Base-by-base conservation (phyloP, 2,797 vertebrate species). In the Fistularia commersonii region DNA sequence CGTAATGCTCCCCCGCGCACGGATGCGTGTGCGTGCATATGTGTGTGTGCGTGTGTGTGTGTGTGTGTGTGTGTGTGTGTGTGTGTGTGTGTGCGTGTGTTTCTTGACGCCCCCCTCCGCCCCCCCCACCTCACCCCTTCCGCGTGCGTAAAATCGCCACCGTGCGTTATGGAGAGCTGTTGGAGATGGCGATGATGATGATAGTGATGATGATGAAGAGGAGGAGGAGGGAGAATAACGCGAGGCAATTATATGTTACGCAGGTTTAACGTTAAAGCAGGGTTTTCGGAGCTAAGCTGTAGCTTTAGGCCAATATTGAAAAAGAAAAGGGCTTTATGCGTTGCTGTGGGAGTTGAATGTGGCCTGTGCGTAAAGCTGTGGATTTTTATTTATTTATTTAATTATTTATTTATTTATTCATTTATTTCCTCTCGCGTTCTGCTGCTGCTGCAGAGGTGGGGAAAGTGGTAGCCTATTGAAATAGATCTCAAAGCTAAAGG, bases 291-390 rank as follows among this genome's bases (percentile, higher is more conserved):
- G 69, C 34, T 80, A 81, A 85, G 81, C 82, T 78, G 32, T 75
- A 75, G 85, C 84, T 85, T 72, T 79, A 74, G 82, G 79, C 76
- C 71, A 84, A 82, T 86, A 83, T 85, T 82, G 77, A 81, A 78
- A 83, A 80, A 81, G 68, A 81, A 81, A 69, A 61, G 72, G 74
- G 74, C 68, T 84, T 82, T 80, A 72, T 79, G 73, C 59, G 49
- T 67, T 64, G 55, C 69, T 79, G 69, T 78, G 78, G 75, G 74
- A 77, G 77, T 65, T 76, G 77, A 64, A 69, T 72, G 45, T 61
- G 72, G 72, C 58, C 77, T 55, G 70, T 46, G 84, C 67, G 62
- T 66, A 81, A 82, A 81, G 76, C 79, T 75, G 72, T 77, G 77
- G 77, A 71, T 77, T 71, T 57, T 52, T 57, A 43, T 53, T 33